These are phyloP conservation scores for Solenopsis fugax DNA, from an alignment of 1,140 invertebrate species.

Conservation along the genomic window DNA sequence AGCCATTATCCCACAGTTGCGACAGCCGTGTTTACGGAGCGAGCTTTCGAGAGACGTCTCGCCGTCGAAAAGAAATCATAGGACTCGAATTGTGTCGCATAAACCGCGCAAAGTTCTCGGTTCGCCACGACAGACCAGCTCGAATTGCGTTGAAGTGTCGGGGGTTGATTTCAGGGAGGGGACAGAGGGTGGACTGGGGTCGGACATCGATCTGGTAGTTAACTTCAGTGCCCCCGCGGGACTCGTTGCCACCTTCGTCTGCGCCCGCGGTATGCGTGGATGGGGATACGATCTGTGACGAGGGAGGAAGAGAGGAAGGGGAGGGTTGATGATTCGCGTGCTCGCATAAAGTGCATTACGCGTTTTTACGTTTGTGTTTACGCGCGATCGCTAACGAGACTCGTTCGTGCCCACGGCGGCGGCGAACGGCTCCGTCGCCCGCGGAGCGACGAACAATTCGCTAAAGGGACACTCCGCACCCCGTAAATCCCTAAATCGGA, in stretches of 20 bases:
- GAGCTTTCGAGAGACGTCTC: conserved; percentile 24
- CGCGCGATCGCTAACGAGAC: conserved; percentile 65
- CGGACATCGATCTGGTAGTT: conserved; percentile 85
- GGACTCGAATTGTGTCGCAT: conserved; percentile 23
- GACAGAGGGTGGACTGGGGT: conserved; percentile 72
- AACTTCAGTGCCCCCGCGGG: conserved; percentile 83
- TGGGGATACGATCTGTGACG: conserved; percentile 40
- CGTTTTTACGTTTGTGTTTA: conserved; percentile 71
- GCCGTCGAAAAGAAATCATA: conserved; percentile 31
- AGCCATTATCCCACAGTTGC: neutral
- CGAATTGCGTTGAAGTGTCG: conserved; percentile 51
- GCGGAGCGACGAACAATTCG: neutral
- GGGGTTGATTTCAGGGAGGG: conserved; percentile 56
- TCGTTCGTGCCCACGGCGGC: neutral
- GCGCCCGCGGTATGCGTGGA: conserved; percentile 44
- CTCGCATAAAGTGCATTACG: conserved; percentile 75
- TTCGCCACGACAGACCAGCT: conserved; percentile 29
- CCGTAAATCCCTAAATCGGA: conserved; percentile 3
- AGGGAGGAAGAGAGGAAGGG: no score
- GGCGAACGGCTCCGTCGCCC: neutral
- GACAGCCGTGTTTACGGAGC: conserved; percentile 41
- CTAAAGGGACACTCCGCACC: neutral
- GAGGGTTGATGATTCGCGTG: neutral
- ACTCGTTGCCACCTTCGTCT: conserved; percentile 82
- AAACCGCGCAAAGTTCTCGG: conserved; percentile 58